Evolutionary conservation across 2,113 vertebrate species (phyloP).

Genomic region (Colossoma macropomum): DNA sequence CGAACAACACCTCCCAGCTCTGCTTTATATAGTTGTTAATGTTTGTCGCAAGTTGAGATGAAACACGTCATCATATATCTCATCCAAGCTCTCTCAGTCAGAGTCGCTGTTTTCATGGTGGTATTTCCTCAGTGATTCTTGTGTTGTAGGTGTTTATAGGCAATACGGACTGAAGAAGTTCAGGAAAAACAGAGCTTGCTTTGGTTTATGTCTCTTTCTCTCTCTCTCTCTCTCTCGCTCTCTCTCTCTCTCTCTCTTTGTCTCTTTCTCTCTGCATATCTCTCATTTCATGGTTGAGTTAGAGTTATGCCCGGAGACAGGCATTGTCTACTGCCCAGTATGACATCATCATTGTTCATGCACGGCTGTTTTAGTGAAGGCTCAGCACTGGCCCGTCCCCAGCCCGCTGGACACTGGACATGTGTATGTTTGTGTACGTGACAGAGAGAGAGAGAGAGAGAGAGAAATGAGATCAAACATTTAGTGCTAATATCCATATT

Average conservation of each 20-base stretch:
- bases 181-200: background rate
- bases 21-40: too few relatives aligned
- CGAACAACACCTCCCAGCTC: too few relatives aligned
- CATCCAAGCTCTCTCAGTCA: background rate
- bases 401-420: background rate
- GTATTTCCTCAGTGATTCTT: background rate
- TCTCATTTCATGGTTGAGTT: conserved; percentile 49
- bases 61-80: too few relatives aligned
- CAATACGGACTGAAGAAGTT: background rate
- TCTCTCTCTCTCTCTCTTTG: background rate
- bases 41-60: too few relatives aligned
- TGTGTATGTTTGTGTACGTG: background rate
- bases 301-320: conserved; percentile 57
- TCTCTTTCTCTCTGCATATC: background rate
- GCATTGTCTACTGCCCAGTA: conserved; percentile 54
- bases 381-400: conserved; percentile 48
- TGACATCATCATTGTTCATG: conserved; percentile 66
- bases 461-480: too few relatives aligned
- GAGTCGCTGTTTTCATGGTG: background rate
- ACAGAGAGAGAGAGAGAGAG: too few relatives aligned
- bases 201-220: conserved; percentile 1
- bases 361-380: conserved; percentile 51
- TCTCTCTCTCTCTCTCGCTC: conserved; percentile 47
- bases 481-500: too few relatives aligned
- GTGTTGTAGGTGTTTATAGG: too few relatives aligned